Evolutionary conservation across 1,140 invertebrate genomes (phyloP), one percentile per base, ranked within the genome.

Genomic region (Augochlora pura): DNA sequence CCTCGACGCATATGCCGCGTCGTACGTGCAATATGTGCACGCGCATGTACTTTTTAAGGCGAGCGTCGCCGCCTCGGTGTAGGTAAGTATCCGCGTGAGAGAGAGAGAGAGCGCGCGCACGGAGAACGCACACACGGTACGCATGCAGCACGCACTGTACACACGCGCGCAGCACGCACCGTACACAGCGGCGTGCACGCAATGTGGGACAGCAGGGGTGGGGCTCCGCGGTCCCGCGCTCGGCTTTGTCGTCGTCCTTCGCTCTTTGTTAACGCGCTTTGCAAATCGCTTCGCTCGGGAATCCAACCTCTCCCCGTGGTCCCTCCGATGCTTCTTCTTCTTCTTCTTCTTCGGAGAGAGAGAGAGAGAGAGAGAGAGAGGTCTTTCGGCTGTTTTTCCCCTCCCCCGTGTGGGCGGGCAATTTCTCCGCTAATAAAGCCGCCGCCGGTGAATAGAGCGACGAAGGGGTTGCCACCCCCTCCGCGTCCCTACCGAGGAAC

Each of bases 221-320:
- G 63, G 73, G 62, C 18, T 32, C 38, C 65, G 23, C 67, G 59
- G 27, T 71, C 66, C 75, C 70, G n/a, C 54, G n/a, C 54, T 57
- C 27, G 69, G 67, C 79, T 73, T 87, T 78, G 76, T 83, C 63
- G 84, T 82, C 46, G 49, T 52, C 76, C 60, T 52, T 69, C 59
- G 70, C 42, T 72, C 76, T 78, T 78, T 78, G 76, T 78, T 78
- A 72, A 78, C 76, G 46, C 49, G 68, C 49, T 71, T 59, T 71
- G 66, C 62, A 65, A 79, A 82, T 71, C 75, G 39, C 27, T 23
- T 42, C 18, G 54, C 38, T 57, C 72, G 54, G 54, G 57, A 32
- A 60, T 23, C 38, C 63, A 38, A 52, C 25, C 39, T 49, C 18
- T 57, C 32, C 32, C 1, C 32, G 49, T n/a, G n/a, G n/a, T n/a